A percentile compares a stretch with the other conserved stretches of the same genome.
Evolutionary conservation across 2,797 vertebrate species (phyloP).

Genomic region (Thamnophis elegans): DNA sequence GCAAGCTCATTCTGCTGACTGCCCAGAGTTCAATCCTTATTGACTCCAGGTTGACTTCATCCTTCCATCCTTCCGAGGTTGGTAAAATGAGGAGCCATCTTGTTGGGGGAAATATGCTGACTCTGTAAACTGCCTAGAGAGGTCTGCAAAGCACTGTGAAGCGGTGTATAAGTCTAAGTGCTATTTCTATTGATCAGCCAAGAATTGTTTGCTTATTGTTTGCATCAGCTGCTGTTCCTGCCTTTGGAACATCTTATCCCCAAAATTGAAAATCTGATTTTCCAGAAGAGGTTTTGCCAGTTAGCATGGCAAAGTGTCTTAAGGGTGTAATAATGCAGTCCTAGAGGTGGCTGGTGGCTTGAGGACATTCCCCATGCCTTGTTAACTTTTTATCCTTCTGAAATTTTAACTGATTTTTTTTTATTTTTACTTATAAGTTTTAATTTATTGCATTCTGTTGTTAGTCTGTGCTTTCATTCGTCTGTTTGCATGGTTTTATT

Average conservation of each 20-base stretch:
- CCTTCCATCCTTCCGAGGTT: neutral
- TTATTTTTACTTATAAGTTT: neutral
- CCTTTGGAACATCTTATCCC: neutral
- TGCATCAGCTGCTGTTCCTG: neutral
- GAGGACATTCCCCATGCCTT: neutral
- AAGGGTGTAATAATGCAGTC: neutral
- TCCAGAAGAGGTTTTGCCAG: neutral
- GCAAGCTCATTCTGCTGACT: neutral
- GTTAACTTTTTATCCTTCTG: neutral
- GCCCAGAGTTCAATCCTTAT: neutral
- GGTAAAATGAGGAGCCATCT: neutral
- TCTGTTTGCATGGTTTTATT: neutral
- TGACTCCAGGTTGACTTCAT: neutral
- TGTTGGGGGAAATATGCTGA: neutral
- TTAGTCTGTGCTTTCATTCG: neutral
- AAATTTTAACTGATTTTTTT: neutral
- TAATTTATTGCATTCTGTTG: neutral
- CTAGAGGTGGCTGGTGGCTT: neutral
- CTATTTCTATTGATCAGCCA: neutral
- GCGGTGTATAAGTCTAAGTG: neutral
- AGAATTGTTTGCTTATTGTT: neutral
- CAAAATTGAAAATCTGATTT: too few species aligned
- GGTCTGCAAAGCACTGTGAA: neutral
- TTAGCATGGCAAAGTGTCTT: neutral
- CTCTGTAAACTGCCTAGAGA: neutral